phyloP scores from a whole-genome alignment of 2,888 invertebrate genomes.

The Frankliniella intonsa region DNA sequence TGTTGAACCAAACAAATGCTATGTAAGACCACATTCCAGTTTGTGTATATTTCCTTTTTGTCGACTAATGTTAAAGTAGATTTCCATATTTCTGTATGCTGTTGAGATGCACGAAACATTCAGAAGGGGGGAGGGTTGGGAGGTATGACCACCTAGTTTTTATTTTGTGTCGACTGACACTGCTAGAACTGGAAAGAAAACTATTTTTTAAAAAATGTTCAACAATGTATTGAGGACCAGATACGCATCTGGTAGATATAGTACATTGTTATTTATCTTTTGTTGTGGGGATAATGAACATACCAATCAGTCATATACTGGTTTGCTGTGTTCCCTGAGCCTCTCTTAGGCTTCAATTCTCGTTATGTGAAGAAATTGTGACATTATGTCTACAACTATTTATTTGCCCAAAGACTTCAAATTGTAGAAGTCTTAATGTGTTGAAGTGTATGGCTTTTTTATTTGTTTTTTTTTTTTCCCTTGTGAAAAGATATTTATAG shows the following conservation, averaged over 20 bases:
- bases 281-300: constrained; percentile 19
- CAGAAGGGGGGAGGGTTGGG: constrained; percentile 62
- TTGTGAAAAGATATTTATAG: constrained; percentile 30
- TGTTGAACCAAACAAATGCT: constrained; percentile 38
- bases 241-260: constrained; percentile 10
- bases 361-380: constrained; percentile 26
- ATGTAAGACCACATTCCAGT: constrained; percentile 44
- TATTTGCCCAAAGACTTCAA: constrained; percentile 4
- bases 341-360: constrained; percentile 18
- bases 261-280: constrained; percentile 27
- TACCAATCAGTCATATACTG: background rate
- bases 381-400: constrained; percentile 19
- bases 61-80: constrained; percentile 30
- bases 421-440: background rate
- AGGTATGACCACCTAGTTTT: constrained; percentile 46
- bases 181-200: constrained; percentile 38
- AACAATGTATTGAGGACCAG: constrained; percentile 9
- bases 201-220: constrained; percentile 32
- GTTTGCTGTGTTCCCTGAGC: background rate
- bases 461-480: constrained; percentile 28
- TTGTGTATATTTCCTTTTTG: constrained; percentile 32
- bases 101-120: constrained; percentile 85
- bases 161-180: constrained; percentile 42
- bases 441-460: constrained; percentile 26
- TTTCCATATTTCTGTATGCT: constrained; percentile 62